Percentiles rank a stretch among this genome's conserved stretches.
These are phyloP conservation scores for Pentamera pediparva DNA, from an alignment of 53 echinoderm and acorn worm genomes.

Conservation along the genomic window DNA sequence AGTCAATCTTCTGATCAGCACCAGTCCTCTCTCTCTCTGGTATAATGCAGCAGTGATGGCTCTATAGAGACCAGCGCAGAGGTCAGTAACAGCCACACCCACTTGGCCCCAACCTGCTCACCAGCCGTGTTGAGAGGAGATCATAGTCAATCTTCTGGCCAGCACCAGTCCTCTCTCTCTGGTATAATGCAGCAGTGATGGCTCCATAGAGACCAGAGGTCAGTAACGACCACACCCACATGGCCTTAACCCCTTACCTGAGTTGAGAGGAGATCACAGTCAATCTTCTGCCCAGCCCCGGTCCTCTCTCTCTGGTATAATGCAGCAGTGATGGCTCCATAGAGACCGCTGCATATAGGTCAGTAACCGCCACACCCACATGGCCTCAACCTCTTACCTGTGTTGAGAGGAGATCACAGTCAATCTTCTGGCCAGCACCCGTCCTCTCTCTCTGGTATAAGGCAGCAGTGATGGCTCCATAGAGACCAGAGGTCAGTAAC, in stretches of 20 bases:
- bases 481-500: slow-evolving; percentile 82
- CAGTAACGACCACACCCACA: slow-evolving; percentile 91
- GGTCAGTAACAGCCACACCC: no score
- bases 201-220: slow-evolving; percentile 89
- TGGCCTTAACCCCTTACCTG: slow-evolving; percentile 67
- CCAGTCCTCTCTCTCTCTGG: slow-evolving; percentile 80
- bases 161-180: slow-evolving; percentile 73
- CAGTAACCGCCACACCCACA: no score
- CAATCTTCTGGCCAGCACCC: slow-evolving; percentile 86
- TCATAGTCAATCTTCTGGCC: slow-evolving; percentile 94
- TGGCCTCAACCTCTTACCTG: slow-evolving; percentile 67
- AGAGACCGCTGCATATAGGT: no score
- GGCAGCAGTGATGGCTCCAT: slow-evolving; percentile 83
- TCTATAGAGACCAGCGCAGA: no score
- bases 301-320: slow-evolving; percentile 72
- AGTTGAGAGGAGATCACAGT: slow-evolving; percentile 87
- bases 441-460: slow-evolving; percentile 72
- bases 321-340: slow-evolving; percentile 86
- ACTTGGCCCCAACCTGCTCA: no score
- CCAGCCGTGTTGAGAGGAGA: slow-evolving; percentile 85
- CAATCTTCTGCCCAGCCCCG: slow-evolving; percentile 85
- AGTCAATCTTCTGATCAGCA: slow-evolving; percentile 82
- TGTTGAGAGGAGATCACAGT: slow-evolving; percentile 90
- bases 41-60: slow-evolving; percentile 82
- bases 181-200: slow-evolving; percentile 75